A percentile compares a stretch with the other conserved stretches of the same genome.
These are phyloP conservation scores for Oreocharis arfaki DNA, from an alignment of 2,113 vertebrate species.

Conservation along the genomic window DNA sequence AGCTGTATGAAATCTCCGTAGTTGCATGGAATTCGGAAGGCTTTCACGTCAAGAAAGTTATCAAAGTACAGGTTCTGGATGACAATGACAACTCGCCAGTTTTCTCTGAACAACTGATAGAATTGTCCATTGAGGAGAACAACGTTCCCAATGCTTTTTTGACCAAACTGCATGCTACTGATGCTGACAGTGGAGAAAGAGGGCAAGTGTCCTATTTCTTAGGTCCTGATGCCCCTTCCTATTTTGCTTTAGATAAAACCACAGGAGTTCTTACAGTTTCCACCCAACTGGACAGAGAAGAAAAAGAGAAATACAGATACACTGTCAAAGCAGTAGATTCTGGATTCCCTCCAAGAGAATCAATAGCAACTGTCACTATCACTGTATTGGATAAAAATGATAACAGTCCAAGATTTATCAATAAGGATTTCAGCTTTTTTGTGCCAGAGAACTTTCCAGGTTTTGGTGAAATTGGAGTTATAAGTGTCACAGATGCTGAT, in stretches of 20 bases:
- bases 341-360: conserved; percentile 87
- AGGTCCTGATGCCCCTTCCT: conserved; percentile 85
- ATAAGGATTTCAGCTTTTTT: conserved; percentile 98
- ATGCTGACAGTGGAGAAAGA: conserved; percentile 85
- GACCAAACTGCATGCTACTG: conserved; percentile 85
- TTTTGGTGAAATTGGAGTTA: conserved; percentile 93
- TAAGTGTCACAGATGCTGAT: conserved; percentile 93
- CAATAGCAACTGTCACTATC: conserved; percentile 87
- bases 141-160: conserved; percentile 89
- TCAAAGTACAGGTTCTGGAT: conserved; percentile 88
- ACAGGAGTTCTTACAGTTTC: conserved; percentile 89
- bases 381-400: conserved; percentile 94
- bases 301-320: conserved; percentile 93
- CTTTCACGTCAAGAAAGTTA: conserved; percentile 76
- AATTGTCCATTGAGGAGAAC: conserved; percentile 92
- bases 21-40: conserved; percentile 80
- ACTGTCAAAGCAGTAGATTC: conserved; percentile 89
- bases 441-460: conserved; percentile 97
- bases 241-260: conserved; percentile 83
- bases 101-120: conserved; percentile 85
- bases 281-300: conserved; percentile 89
- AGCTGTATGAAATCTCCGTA: conserved; percentile 84
- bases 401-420: conserved; percentile 96
- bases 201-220: conserved; percentile 88
- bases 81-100: conserved; percentile 94